Percentiles rank a stretch among this genome's conserved stretches.
These are phyloP conservation scores for Dryadula phaetusa DNA, from an alignment of 2,888 invertebrate species.

Conservation along the genomic window DNA sequence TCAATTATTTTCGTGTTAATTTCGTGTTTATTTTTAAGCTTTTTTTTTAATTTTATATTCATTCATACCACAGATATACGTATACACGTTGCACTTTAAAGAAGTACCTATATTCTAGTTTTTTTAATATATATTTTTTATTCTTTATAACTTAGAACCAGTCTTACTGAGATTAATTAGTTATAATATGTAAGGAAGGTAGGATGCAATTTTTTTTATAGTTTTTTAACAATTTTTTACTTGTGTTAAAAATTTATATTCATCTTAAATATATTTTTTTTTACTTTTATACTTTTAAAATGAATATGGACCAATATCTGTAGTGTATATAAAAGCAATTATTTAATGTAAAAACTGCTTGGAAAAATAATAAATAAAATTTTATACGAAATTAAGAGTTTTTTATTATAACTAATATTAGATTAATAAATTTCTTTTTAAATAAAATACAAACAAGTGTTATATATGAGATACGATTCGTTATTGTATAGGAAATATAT, in stretches of 20 bases:
- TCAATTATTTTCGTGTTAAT: constrained; percentile 3
- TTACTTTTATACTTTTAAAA: constrained; percentile 7
- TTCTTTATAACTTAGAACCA: constrained; percentile 10
- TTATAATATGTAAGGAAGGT: constrained; percentile 1
- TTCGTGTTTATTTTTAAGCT: background rate
- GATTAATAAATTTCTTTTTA: too few species aligned
- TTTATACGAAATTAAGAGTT: constrained; percentile 29
- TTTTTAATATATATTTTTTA: background rate
- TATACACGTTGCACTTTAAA: constrained; percentile 9
- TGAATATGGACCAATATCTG: constrained; percentile 5
- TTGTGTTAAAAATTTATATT: constrained; percentile 9
- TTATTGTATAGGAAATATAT: too few species aligned
- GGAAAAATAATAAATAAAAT: constrained; percentile 41
- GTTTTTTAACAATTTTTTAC: background rate
- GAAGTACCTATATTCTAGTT: background rate
- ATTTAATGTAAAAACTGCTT: constrained; percentile 41
- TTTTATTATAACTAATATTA: too few species aligned
- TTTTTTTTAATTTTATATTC: constrained; percentile 14
- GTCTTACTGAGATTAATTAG: constrained; percentile 34
- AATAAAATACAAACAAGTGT: too few species aligned
- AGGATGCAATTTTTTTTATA: constrained; percentile 17
- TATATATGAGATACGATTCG: too few species aligned
- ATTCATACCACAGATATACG: constrained; percentile 14
- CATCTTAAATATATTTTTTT: background rate
- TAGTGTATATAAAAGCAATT: constrained; percentile 27